Conservation (phyloP, 2,888 invertebrate genomes). For the Eulithis testata region DNA sequence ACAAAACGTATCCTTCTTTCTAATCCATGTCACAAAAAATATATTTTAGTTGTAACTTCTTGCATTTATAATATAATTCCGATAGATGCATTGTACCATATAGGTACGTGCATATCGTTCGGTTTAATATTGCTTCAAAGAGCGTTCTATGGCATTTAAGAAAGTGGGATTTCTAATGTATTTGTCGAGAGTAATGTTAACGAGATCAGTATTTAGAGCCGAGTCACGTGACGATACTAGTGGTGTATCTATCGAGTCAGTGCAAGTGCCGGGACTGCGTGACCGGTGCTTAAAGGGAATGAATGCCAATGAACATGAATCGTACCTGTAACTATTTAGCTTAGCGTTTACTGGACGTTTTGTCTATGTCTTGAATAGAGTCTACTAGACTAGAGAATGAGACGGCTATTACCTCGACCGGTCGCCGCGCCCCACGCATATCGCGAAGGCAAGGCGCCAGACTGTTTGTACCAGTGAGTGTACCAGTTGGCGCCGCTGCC, state of each 20-base stretch:
- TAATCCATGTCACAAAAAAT: slow-evolving; percentile 27
- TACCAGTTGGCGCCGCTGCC: slow-evolving; percentile 54
- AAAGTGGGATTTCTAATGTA: slow-evolving; percentile 30
- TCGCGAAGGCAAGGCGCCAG: slow-evolving; percentile 58
- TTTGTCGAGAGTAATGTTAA: slow-evolving; percentile 32
- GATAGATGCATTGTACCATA: slow-evolving; percentile 15
- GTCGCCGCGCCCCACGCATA: slow-evolving; percentile 48
- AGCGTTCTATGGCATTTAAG: slow-evolving; percentile 26
- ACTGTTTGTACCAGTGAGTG: slow-evolving; percentile 33
- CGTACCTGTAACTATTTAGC: background rate
- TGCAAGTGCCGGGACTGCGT: slow-evolving; percentile 42
- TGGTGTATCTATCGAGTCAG: slow-evolving; percentile 40
- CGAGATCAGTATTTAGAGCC: slow-evolving; percentile 52
- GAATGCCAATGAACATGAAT: slow-evolving; percentile 2
- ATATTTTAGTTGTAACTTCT: slow-evolving; percentile 29
- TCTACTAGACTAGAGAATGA: background rate
- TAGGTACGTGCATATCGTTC: slow-evolving; percentile 21
- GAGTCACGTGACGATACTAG: slow-evolving; percentile 49
- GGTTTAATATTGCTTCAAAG: slow-evolving; percentile 23
- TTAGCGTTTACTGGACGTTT: slow-evolving; percentile 5
- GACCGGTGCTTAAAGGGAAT: background rate
- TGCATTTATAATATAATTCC: slow-evolving; percentile 30
- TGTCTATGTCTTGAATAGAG: slow-evolving; percentile 1
- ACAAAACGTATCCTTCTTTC: slow-evolving; percentile 40
- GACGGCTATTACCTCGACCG: slow-evolving; percentile 4